These are phyloP conservation scores for Ornithoptera alexandrae DNA, from an alignment of 2,888 invertebrate genomes.

Conservation along the genomic window DNA sequence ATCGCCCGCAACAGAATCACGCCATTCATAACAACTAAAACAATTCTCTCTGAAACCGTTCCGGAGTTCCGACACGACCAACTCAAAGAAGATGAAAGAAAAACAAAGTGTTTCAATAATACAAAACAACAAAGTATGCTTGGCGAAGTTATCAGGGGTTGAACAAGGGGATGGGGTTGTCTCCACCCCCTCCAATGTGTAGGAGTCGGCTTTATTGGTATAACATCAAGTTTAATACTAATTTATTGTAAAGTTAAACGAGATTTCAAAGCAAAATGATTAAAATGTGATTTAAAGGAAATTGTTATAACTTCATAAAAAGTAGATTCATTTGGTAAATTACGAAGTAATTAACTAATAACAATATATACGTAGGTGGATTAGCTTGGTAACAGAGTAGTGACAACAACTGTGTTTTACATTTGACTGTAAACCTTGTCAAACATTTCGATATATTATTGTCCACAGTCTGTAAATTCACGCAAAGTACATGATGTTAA, in stretches of 20 bases:
- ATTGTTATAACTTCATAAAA: not conserved
- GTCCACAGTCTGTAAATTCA: too few relatives aligned
- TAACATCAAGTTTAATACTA: constrained; percentile 46
- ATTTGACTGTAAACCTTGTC: too few relatives aligned
- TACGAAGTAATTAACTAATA: not conserved
- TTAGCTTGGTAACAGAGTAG: not conserved
- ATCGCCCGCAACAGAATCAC: not conserved
- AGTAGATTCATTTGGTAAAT: not conserved
- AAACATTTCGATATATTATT: too few relatives aligned
- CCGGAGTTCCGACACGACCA: constrained; percentile 42
- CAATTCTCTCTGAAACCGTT: constrained; percentile 44
- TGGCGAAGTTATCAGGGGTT: constrained; percentile 51
- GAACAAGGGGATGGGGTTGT: constrained; percentile 41
- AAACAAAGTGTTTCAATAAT: constrained; percentile 75
- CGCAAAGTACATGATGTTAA: too few relatives aligned
- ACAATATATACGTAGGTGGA: not conserved
- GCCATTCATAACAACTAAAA: constrained; percentile 28
- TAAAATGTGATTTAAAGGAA: constrained; percentile 3
- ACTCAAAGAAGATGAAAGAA: constrained; percentile 68
- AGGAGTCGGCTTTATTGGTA: constrained; percentile 43
- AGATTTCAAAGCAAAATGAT: constrained; percentile 13
- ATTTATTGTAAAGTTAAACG: constrained; percentile 34
- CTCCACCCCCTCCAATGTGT: constrained; percentile 34
- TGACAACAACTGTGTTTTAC: not conserved
- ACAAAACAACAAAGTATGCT: constrained; percentile 72